A percentile compares a stretch with the other conserved stretches of the same genome.
These are phyloP conservation scores for Euura lappo DNA, from an alignment of 1,140 invertebrate genomes.

Conservation along the genomic window DNA sequence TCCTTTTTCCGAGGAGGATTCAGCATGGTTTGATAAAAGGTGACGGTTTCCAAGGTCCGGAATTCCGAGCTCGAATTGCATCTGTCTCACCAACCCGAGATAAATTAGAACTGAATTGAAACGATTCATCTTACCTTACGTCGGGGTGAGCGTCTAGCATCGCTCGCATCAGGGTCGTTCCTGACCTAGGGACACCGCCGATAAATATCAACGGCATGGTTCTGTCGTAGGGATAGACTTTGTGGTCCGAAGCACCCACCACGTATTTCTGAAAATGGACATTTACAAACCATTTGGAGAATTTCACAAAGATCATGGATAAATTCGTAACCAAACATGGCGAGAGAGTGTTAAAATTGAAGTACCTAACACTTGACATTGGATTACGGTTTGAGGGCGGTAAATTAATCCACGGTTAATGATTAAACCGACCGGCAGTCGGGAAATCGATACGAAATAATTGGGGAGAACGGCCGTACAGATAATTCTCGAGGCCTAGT, in stretches of 20 bases:
- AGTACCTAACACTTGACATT: background rate
- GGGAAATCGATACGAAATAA: background rate
- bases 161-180: conserved; percentile 95
- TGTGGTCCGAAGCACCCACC: conserved; percentile 65
- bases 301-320: too few species aligned
- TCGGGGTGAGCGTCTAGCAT: conserved; percentile 99
- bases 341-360: background rate
- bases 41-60: too few species aligned
- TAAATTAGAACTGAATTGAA: conserved; percentile 11
- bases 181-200: conserved; percentile 94
- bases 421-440: background rate
- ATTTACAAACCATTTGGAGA: too few species aligned
- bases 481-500: too few species aligned
- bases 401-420: background rate
- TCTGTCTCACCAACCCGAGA: background rate
- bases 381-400: background rate
- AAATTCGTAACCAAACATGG: too few species aligned
- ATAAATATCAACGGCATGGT: conserved; percentile 96
- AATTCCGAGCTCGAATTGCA: too few species aligned
- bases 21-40: too few species aligned
- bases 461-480: background rate
- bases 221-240: conserved; percentile 76
- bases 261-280: conserved; percentile 65
- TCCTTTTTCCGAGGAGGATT: too few species aligned
- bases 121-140: conserved; percentile 70